Percentiles rank a stretch among this genome's conserved stretches.
Evolutionary conservation across 2,797 vertebrate species (phyloP).

Genomic region (Synaphobranchus kaupii): DNA sequence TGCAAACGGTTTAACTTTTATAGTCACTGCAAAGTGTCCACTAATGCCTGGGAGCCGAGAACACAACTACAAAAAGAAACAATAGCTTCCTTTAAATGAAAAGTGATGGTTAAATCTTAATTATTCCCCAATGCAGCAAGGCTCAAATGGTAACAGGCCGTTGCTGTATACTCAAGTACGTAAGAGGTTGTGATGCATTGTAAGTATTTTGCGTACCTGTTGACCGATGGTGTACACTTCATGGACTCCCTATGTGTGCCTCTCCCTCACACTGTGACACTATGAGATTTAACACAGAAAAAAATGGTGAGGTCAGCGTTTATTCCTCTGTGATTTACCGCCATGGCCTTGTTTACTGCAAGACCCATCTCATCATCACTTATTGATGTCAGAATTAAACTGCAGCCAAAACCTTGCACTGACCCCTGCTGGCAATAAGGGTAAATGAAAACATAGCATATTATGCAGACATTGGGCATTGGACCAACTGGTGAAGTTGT

Average conservation of each 20-base stretch:
- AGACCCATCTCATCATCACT: not conserved
- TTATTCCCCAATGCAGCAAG: slow-evolving; percentile 26
- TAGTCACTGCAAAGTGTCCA: not conserved
- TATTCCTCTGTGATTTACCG: not conserved
- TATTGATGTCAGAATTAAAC: not conserved
- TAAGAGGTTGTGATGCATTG: not conserved
- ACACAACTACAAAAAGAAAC: not conserved
- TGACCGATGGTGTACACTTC: not conserved
- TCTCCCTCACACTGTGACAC: not conserved
- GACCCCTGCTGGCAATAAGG: slow-evolving; percentile 17
- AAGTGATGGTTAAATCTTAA: slow-evolving; percentile 35
- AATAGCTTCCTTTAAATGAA: not conserved
- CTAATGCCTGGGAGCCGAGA: slow-evolving; percentile 5
- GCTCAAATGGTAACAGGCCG: not conserved
- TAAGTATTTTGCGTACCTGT: not conserved
- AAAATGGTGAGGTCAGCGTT: not conserved
- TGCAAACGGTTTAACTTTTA: not conserved
- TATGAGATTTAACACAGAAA: slow-evolving; percentile 20
- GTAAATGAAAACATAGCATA: not conserved
- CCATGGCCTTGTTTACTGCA: not conserved
- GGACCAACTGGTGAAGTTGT: not conserved
- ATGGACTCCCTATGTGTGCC: too few relatives aligned
- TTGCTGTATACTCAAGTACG: not conserved
- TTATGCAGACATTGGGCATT: not conserved
- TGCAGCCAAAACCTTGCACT: slow-evolving; percentile 8